Conservation (phyloP, 2,888 invertebrate species). For the Phyllotreta cruciferae region DNA sequence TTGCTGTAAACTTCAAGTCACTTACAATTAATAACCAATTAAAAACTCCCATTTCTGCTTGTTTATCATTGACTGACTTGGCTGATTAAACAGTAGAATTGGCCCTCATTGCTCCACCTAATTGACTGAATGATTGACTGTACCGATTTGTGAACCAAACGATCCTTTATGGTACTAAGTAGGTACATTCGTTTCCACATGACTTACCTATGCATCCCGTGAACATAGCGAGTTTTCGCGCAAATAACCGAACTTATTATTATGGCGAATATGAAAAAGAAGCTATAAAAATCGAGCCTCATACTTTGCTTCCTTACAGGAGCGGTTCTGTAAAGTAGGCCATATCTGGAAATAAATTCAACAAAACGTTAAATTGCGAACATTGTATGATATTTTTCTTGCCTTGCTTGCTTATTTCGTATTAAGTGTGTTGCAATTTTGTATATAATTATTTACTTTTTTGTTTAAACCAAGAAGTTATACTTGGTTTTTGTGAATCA, state of each 20-base stretch:
- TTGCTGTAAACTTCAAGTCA: no score
- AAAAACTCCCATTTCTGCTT: no score
- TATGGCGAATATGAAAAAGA: slow-evolving; percentile 34
- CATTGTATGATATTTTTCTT: no score
- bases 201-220: slow-evolving; percentile 28
- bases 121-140: no score
- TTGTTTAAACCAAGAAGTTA: background rate
- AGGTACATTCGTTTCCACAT: background rate
- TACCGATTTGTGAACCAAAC: slow-evolving; percentile 3
- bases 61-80: no score
- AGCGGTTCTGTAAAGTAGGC: background rate
- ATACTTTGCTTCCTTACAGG: slow-evolving; percentile 26
- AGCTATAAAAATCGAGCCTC: slow-evolving; percentile 32
- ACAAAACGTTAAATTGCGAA: background rate
- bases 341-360: slow-evolving; percentile 18
- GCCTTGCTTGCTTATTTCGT: no score
- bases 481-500: background rate
- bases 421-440: background rate
- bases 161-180: background rate
- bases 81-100: no score
- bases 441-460: background rate
- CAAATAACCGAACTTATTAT: slow-evolving; percentile 32
- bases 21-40: no score
- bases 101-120: no score
- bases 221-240: slow-evolving; percentile 28